Evolutionary conservation across 2,888 invertebrate genomes (phyloP).

Genomic region (Drosophila emarginata): DNA sequence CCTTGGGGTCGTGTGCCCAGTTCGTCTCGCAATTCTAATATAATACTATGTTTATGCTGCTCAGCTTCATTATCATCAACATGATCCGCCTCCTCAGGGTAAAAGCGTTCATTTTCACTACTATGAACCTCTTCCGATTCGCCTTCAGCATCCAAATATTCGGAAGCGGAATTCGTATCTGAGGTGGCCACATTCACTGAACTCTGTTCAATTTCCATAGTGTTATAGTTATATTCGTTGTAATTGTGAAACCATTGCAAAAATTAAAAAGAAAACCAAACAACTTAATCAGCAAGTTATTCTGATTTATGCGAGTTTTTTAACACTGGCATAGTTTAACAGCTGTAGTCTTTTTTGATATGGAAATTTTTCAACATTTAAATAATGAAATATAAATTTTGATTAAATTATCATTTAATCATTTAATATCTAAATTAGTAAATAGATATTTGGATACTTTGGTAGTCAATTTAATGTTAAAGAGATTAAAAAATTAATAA

Average conservation of each 20-base stretch:
- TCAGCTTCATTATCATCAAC: constrained; percentile 53
- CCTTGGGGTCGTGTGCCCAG: constrained; percentile 20
- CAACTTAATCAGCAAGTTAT: constrained; percentile 19
- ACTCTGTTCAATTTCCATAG: constrained; percentile 66
- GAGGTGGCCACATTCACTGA: constrained; percentile 51
- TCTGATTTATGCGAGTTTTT: neutral
- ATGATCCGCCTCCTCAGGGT: constrained; percentile 61
- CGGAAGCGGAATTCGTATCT: constrained; percentile 65
- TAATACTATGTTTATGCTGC: constrained; percentile 75
- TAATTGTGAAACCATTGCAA: constrained; percentile 34
- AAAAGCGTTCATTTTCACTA: constrained; percentile 54
- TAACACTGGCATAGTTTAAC: constrained; percentile 18
- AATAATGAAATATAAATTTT: too few relatives aligned
- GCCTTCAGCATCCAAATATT: constrained; percentile 79
- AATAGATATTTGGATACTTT: neutral
- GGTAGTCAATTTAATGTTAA: neutral
- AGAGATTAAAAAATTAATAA: too few relatives aligned
- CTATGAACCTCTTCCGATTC: constrained; percentile 35
- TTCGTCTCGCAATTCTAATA: constrained; percentile 74
- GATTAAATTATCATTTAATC: too few relatives aligned
- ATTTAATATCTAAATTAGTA: too few relatives aligned
- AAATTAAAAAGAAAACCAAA: constrained; percentile 36
- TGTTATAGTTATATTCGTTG: constrained; percentile 30
- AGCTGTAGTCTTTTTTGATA: constrained; percentile 14
- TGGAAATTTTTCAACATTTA: neutral